Base-by-base conservation (phyloP, 2,113 vertebrate species). In the Thymallus thymallus region DNA sequence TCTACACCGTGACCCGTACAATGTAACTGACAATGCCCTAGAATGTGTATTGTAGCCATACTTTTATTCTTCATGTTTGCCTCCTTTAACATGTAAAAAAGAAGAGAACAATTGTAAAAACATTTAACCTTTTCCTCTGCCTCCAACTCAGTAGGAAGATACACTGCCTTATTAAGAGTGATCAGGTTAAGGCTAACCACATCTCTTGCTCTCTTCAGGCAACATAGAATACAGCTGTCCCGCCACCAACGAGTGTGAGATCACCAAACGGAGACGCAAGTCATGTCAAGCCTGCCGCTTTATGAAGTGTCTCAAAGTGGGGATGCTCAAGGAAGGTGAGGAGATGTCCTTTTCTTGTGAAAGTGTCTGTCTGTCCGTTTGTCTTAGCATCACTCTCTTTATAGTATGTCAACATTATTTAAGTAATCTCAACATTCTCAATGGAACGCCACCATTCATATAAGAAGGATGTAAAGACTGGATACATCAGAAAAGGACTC, bases 211-310 rank as follows among this genome's bases (percentile, higher is more conserved):
- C 73, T 81, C 72, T 41, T 13, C 93, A 99, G 98, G 98, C 77
- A 99, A 98, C 92, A 99, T 99, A 87, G 98, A 99, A 86, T 99
- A 99, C 94, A 99, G 96, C 94, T 99, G 98, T 91, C 98, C 98
- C 0, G 98, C 98, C 86, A 96, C 96, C 87, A 99, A 98, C 46
- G 97, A 99, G 88, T 99, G 98, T 72, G 98, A 99, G 94, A 99
- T 99, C 94, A 99, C 97, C 14, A 99, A 99, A 88, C 93, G 98
- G 88, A 95, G 98, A 90, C 96, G 98, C 92, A 99, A 99, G 84
- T 99, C 98, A 88, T 99, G 98, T 91, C 98, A 99, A 93, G 97
- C 97, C 80, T 99, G 98, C 88, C 97, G 98, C 90, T 99, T 99
- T 91, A 98, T 97, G 96, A 99, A 99, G 93, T 99, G 98, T 92